Evolutionary conservation across 2,113 vertebrate species (phyloP).

Genomic region (Megaceryle torquata): DNA sequence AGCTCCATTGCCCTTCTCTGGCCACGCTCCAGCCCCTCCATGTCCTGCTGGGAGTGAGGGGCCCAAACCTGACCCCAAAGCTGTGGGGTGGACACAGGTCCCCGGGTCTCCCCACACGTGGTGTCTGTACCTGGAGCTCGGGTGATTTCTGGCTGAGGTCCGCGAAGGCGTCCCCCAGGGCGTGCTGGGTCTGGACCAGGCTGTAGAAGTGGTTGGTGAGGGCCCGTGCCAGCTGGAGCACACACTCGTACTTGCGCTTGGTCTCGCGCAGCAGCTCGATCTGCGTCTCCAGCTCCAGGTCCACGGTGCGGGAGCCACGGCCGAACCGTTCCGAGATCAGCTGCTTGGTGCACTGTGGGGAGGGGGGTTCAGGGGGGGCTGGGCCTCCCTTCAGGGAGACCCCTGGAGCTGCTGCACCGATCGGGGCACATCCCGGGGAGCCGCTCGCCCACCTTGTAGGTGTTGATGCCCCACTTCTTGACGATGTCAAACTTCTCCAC

Average conservation of each 20-base stretch:
- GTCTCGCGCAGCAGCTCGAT: conserved; percentile 95
- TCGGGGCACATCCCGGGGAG: neutral
- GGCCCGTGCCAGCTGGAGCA: conserved; percentile 87
- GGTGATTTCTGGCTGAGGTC: conserved; percentile 99
- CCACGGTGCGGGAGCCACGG: conserved; percentile 91
- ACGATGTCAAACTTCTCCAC: conserved; percentile 94
- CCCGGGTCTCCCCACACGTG: neutral
- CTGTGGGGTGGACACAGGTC: too few relatives aligned
- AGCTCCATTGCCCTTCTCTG: too few relatives aligned
- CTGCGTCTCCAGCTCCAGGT: conserved; percentile 95
- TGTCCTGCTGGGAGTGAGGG: too few relatives aligned
- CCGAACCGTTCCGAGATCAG: conserved; percentile 94
- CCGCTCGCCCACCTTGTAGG: conserved; percentile 85
- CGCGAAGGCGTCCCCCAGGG: conserved; percentile 92
- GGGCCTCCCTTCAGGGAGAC: too few relatives aligned
- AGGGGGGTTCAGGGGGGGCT: neutral
- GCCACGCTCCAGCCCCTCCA: too few relatives aligned
- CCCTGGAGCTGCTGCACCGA: too few relatives aligned
- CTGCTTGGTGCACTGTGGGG: conserved; percentile 90
- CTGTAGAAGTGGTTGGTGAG: conserved; percentile 95
- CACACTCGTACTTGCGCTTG: conserved; percentile 91
- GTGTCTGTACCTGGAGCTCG: conserved; percentile 84
- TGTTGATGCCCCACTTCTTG: conserved; percentile 97
- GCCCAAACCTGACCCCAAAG: too few relatives aligned
- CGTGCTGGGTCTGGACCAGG: conserved; percentile 96